These are phyloP conservation scores for Thecocarcelia acutangulata DNA, from an alignment of 2,888 invertebrate species.

Conservation along the genomic window DNA sequence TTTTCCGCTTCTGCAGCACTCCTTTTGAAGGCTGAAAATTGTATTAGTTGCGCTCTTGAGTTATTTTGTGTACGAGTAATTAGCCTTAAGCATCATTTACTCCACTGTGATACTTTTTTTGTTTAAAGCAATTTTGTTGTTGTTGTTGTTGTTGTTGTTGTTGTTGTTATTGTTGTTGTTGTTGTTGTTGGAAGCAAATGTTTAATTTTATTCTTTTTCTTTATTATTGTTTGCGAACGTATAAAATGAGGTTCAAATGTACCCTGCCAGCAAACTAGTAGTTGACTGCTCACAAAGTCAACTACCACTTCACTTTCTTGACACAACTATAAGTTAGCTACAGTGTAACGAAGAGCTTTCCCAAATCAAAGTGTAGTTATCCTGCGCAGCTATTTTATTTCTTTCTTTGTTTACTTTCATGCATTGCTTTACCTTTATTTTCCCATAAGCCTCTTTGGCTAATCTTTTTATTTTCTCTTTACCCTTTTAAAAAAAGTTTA, in stretches of 20 bases:
- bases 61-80: constrained; percentile 65
- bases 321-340: too few species aligned
- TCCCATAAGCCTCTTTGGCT: too few species aligned
- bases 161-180: constrained; percentile 15
- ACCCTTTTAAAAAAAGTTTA: too few species aligned
- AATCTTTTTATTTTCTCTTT: too few species aligned
- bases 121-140: constrained; percentile 9
- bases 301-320: too few species aligned
- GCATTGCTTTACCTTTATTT: too few species aligned
- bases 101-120: constrained; percentile 41
- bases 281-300: too few species aligned
- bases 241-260: not conserved
- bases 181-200: constrained; percentile 23
- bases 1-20: constrained; percentile 53
- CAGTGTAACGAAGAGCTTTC: too few species aligned
- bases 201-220: constrained; percentile 20
- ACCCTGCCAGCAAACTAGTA: too few species aligned
- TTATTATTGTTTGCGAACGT: not conserved
- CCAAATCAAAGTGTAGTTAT: too few species aligned
- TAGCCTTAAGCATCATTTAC: constrained; percentile 67
- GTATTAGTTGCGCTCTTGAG: constrained; percentile 68
- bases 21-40: constrained; percentile 49
- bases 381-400: too few species aligned
- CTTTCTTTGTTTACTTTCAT: too few species aligned
- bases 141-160: constrained; percentile 12